A percentile compares a stretch with the other conserved stretches of the same genome.
Conservation (phyloP, 2,797 vertebrate genomes). For the Poeciliopsis paucimaculata region DNA sequence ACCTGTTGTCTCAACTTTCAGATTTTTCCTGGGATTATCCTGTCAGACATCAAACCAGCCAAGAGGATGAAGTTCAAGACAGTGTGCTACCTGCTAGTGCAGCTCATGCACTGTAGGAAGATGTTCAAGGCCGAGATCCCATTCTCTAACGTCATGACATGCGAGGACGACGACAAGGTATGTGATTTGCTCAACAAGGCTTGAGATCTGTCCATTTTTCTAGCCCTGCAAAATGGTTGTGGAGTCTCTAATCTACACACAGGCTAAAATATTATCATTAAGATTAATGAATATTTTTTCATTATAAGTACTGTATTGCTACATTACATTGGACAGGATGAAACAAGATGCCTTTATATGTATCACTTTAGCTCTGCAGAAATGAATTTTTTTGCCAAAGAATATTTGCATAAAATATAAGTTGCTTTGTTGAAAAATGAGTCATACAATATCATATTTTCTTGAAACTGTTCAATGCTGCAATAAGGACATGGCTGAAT, state of each 20-base stretch:
- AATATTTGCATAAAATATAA: not conserved
- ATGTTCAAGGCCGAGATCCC: slow-evolving; percentile 98
- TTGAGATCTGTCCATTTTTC: not conserved
- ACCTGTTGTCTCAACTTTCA: slow-evolving; percentile 57
- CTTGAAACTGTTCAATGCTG: too few species aligned
- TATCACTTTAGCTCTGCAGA: not conserved
- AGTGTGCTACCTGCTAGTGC: slow-evolving; percentile 93
- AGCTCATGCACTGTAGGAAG: slow-evolving; percentile 96
- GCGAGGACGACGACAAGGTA: slow-evolving; percentile 97
- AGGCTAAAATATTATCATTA: not conserved
- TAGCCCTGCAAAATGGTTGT: slow-evolving; percentile 43
- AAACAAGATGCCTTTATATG: not conserved
- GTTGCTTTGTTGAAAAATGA: too few species aligned
- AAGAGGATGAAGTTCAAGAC: slow-evolving; percentile 99
- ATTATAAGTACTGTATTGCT: not conserved
- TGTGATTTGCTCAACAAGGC: not conserved
- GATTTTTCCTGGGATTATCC: slow-evolving; percentile 95
- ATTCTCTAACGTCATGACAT: slow-evolving; percentile 97
- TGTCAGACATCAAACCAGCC: slow-evolving; percentile 95
- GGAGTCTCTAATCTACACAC: slow-evolving; percentile 52
- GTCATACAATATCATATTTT: too few species aligned
- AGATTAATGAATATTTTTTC: not conserved
- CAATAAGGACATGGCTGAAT: not conserved
- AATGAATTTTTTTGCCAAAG: not conserved
- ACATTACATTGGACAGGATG: not conserved